phyloP scores from a whole-genome alignment of 1,140 invertebrate species.

The Musca domestica region DNA sequence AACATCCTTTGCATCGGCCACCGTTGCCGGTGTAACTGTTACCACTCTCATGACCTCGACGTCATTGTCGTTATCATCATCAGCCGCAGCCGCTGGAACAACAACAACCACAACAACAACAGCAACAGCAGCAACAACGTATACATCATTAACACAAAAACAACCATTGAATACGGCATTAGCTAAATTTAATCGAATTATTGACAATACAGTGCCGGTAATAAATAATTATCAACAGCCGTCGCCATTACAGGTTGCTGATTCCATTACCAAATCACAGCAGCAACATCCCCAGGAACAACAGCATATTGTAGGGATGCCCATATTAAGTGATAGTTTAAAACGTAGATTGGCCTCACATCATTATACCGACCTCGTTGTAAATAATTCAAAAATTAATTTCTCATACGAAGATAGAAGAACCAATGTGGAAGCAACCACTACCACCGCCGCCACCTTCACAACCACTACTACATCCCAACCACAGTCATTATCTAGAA shows the following conservation, averaged over 20 bases:
- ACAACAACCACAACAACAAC: slow-evolving; percentile 8
- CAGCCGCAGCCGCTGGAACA: neutral
- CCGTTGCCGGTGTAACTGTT: slow-evolving; percentile 25
- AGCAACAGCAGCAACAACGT: slow-evolving; percentile 32
- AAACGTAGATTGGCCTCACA: slow-evolving; percentile 18
- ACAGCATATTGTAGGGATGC: slow-evolving; percentile 26
- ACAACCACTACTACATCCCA: neutral
- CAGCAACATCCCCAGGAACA: slow-evolving; percentile 29
- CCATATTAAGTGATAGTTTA: slow-evolving; percentile 21
- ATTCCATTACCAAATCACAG: slow-evolving; percentile 12
- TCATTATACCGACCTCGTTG: slow-evolving; percentile 22
- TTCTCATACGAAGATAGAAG: slow-evolving; percentile 24
- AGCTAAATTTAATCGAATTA: slow-evolving; percentile 54
- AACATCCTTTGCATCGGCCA: slow-evolving; percentile 9
- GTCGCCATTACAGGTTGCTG: slow-evolving; percentile 10
- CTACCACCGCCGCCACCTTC: slow-evolving; percentile 24
- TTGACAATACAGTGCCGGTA: slow-evolving; percentile 42
- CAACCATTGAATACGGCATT: slow-evolving; percentile 39
- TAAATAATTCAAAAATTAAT: slow-evolving; percentile 23
- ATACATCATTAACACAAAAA: slow-evolving; percentile 32
- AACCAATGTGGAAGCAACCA: slow-evolving; percentile 9
- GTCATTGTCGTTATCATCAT: slow-evolving; percentile 22
- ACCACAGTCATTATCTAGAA: no score
- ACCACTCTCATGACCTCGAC: slow-evolving; percentile 35
- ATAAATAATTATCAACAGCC: slow-evolving; percentile 30